phyloP scores from a whole-genome alignment of 1,140 invertebrate genomes.

The Plutomurus gul region DNA sequence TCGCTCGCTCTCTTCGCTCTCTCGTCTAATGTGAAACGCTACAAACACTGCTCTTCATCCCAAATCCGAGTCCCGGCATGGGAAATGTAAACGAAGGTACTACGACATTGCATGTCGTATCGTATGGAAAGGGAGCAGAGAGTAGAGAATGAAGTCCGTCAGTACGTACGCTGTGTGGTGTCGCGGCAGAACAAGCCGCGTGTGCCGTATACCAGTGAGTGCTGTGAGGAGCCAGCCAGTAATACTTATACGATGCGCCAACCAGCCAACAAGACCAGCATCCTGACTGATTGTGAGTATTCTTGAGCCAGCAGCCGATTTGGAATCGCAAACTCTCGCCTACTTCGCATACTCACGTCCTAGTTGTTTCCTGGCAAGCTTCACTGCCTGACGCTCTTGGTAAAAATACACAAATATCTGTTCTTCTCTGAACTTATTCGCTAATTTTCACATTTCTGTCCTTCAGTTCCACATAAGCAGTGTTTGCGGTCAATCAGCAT shows the following conservation, averaged over 20 bases:
- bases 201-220: background rate
- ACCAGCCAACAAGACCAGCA: background rate
- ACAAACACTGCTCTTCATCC: background rate
- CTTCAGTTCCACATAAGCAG: too few species aligned
- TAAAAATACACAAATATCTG: conserved; percentile 34
- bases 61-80: background rate
- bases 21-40: background rate
- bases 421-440: background rate
- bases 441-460: background rate
- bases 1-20: background rate
- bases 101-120: background rate
- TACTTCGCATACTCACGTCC: conserved; percentile 49
- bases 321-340: conserved; percentile 42
- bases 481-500: too few species aligned
- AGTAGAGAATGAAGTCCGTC: background rate
- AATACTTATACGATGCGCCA: conserved; percentile 8
- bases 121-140: background rate
- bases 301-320: conserved; percentile 28
- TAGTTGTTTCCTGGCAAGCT: conserved; percentile 53
- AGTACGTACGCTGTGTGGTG: too few species aligned
- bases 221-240: background rate
- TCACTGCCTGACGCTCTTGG: conserved; percentile 37
- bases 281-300: conserved; percentile 16
- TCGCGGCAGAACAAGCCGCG: background rate
- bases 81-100: background rate